These are phyloP conservation scores for Sympetrum striolatum DNA, from an alignment of 2,888 invertebrate species.

Conservation along the genomic window DNA sequence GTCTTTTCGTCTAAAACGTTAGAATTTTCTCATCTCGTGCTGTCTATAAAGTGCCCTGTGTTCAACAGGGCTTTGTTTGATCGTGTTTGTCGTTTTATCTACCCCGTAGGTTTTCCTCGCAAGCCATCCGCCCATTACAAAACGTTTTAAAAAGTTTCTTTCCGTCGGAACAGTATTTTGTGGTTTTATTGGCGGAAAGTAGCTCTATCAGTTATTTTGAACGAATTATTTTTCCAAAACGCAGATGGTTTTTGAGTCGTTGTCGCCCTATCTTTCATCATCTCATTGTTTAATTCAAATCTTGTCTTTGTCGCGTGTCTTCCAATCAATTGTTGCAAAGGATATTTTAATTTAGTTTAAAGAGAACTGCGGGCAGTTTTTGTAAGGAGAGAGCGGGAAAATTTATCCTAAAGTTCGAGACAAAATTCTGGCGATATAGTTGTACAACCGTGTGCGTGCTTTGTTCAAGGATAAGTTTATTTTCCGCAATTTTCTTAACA, in stretches of 20 bases:
- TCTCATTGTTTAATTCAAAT: not conserved
- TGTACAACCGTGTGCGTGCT: too few relatives aligned
- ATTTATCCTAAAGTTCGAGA: too few relatives aligned
- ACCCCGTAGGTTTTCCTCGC: not conserved
- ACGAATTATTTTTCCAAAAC: not conserved
- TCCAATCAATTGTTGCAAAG: not conserved
- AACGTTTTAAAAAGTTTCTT: not conserved
- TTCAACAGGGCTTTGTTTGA: too few relatives aligned
- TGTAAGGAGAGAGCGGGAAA: too few relatives aligned
- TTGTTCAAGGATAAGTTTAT: too few relatives aligned
- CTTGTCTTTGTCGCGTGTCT: not conserved
- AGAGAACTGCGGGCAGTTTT: not conserved
- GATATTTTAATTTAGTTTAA: not conserved
- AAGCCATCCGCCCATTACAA: not conserved
- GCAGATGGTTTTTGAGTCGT: not conserved
- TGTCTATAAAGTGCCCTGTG: not conserved
- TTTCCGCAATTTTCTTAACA: too few relatives aligned
- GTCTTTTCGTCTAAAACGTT: not conserved
- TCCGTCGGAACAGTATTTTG: constrained; percentile 7
- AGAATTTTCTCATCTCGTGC: constrained; percentile 6
- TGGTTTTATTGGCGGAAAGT: not conserved
- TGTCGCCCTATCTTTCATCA: not conserved
- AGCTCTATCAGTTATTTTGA: not conserved
- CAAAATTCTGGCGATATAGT: too few relatives aligned
- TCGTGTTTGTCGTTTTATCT: not conserved